Base-by-base conservation (phyloP, 1,140 invertebrate species). In the Ctenoplectra terminalis region DNA sequence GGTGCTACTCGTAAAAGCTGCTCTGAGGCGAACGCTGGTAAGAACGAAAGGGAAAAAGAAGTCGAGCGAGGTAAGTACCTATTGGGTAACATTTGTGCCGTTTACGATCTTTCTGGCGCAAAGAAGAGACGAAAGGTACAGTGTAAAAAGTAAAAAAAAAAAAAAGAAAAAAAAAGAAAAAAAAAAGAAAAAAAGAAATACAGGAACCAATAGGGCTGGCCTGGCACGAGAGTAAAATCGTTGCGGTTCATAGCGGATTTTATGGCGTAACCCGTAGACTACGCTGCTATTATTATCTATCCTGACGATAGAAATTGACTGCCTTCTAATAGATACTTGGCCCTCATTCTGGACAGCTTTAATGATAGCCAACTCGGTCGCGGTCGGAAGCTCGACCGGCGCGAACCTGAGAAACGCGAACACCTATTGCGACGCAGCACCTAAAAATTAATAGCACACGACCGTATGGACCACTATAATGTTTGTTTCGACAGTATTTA, bases 281-380 rank as follows among this genome's bases (percentile, higher is more conserved):
- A 80, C 82, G 78, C 43, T 73, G 85, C 66, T 86, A 83, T 89
- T 90, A 89, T 90, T 89, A 90, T 87, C 87, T 86, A 89, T 83
- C 67, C 43, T 31, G 50, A 37, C 70, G 63, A 83, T 86, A 74
- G 61, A 84, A 77, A 87, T 81, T 81, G 86, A 48, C 72, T 81
- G 76, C 31, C 46, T 81, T 87, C 83, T 84, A 87, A 87, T 86
- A 87, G 71, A 69, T 56, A 40, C 61, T 54, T 8, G 17, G n/a
- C 64, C 52, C 46, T 74, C 50, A 29, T 71, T 56, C 70, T 17
- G 17, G 23, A 50, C n/a, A n/a, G 13, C 23, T 54, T 73, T 85
- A 85, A 85, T 73, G 66, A 84, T 67, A 84, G 34, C 74, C n/a
- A n/a, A n/a, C n/a, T n/a, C 43, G 23, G 31, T 43, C 58, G 43